Conservation (phyloP, 1,140 invertebrate species). For the Platorchestia sp. region DNA sequence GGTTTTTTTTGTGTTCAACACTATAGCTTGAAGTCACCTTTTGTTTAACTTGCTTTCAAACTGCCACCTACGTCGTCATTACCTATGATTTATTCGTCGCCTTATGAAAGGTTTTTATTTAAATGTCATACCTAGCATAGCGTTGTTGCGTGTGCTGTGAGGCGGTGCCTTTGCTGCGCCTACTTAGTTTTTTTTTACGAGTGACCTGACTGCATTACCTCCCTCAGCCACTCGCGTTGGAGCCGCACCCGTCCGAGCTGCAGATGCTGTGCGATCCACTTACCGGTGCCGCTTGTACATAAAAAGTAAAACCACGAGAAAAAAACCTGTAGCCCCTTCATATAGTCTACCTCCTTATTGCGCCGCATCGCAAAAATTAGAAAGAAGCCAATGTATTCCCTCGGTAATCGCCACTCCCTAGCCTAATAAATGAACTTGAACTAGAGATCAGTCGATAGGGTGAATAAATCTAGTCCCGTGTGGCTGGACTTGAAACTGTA, state of each 20-base stretch:
- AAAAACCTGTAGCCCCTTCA: background rate
- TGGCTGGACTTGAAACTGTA: background rate
- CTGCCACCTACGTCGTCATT: too few relatives aligned
- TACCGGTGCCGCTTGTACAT: background rate
- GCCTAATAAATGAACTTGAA: background rate
- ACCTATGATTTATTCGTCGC: too few relatives aligned
- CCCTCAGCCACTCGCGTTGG: background rate
- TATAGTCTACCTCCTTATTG: background rate
- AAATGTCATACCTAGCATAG: background rate
- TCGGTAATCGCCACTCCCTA: background rate
- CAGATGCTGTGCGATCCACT: background rate
- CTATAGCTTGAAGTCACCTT: too few relatives aligned
- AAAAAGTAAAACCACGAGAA: background rate
- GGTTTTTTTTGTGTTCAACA: too few relatives aligned
- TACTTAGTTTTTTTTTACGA: constrained; percentile 8
- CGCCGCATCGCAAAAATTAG: background rate
- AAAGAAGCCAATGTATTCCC: background rate
- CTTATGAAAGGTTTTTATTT: too few relatives aligned
- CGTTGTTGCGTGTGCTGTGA: background rate
- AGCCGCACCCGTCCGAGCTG: background rate
- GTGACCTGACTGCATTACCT: background rate
- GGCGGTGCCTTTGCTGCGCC: background rate
- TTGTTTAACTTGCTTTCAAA: too few relatives aligned
- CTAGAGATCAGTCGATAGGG: background rate
- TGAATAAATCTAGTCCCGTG: background rate